A percentile compares a stretch with the other conserved stretches of the same genome.
Evolutionary conservation across 1,140 invertebrate species (phyloP).

Genomic region (Gerris buenoi): DNA sequence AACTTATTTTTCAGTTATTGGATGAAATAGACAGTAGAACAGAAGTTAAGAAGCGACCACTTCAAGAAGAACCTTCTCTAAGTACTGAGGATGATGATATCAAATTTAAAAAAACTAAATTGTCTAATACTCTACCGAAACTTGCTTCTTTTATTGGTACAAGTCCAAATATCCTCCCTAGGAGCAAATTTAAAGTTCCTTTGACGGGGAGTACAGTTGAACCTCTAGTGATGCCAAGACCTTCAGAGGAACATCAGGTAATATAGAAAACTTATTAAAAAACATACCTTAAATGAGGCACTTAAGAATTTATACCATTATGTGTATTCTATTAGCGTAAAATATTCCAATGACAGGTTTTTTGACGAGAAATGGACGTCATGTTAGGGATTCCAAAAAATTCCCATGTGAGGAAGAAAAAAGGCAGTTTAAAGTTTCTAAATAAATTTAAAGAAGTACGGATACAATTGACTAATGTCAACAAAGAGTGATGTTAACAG

Average conservation of each 20-base stretch:
- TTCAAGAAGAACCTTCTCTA: not conserved
- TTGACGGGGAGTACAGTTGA: conserved; percentile 2
- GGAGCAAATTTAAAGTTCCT: not conserved
- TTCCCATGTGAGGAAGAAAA: too few species aligned
- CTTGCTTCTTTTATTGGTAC: not conserved
- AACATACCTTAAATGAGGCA: too few species aligned
- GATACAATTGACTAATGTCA: too few species aligned
- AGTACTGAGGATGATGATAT: not conserved
- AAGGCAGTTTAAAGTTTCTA: too few species aligned
- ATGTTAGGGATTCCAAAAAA: too few species aligned
- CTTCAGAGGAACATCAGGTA: conserved; percentile 31
- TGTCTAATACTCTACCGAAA: not conserved
- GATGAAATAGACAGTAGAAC: not conserved
- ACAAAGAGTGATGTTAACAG: too few species aligned
- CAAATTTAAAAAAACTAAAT: not conserved
- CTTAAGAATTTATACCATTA: too few species aligned
- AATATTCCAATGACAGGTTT: too few species aligned
- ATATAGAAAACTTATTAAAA: too few species aligned
- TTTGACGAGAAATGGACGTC: too few species aligned
- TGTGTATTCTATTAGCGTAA: too few species aligned
- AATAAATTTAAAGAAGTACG: too few species aligned
- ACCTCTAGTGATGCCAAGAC: conserved; percentile 33
- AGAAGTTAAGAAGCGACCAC: not conserved
- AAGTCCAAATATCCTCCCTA: not conserved
- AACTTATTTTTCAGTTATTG: not conserved